Evolutionary conservation across 1,140 invertebrate species (phyloP).

Genomic region (Doryteuthis pealeii): DNA sequence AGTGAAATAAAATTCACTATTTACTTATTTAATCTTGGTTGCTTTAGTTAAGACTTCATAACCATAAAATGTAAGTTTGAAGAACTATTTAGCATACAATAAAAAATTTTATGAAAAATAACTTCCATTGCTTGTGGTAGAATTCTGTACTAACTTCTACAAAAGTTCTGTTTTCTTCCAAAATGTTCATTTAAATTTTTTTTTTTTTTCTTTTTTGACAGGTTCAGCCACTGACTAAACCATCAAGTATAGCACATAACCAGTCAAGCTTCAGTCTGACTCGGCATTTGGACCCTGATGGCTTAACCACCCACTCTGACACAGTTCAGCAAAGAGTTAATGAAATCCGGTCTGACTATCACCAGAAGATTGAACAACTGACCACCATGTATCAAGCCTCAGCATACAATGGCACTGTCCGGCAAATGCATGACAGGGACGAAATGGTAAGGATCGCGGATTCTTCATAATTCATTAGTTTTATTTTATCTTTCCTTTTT

Average conservation of each 20-base stretch:
- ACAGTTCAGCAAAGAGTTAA: slow-evolving; percentile 76
- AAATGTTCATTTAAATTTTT: neutral
- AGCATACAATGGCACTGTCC: slow-evolving; percentile 42
- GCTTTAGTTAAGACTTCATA: too few relatives aligned
- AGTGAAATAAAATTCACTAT: too few relatives aligned
- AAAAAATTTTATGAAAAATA: too few relatives aligned
- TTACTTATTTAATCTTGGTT: too few relatives aligned
- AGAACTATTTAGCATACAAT: too few relatives aligned
- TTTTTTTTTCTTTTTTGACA: slow-evolving; percentile 6
- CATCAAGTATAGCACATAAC: neutral
- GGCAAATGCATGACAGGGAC: slow-evolving; percentile 30
- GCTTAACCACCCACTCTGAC: slow-evolving; percentile 75
- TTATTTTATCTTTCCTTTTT: neutral
- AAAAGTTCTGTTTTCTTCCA: too few relatives aligned
- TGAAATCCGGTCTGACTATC: slow-evolving; percentile 76
- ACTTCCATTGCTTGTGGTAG: too few relatives aligned
- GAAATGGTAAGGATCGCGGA: slow-evolving; percentile 21
- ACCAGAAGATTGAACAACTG: slow-evolving; percentile 73
- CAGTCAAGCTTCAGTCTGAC: slow-evolving; percentile 26
- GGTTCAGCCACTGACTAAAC: neutral
- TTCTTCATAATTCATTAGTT: neutral
- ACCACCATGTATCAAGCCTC: slow-evolving; percentile 71
- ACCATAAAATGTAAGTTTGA: too few relatives aligned
- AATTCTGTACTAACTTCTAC: too few relatives aligned
- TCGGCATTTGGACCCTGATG: slow-evolving; percentile 70